Percentiles rank a stretch among this genome's conserved stretches.
These are phyloP conservation scores for Aselliscus stoliczkanus DNA, from an alignment of 2,797 vertebrate genomes.

Conservation along the genomic window DNA sequence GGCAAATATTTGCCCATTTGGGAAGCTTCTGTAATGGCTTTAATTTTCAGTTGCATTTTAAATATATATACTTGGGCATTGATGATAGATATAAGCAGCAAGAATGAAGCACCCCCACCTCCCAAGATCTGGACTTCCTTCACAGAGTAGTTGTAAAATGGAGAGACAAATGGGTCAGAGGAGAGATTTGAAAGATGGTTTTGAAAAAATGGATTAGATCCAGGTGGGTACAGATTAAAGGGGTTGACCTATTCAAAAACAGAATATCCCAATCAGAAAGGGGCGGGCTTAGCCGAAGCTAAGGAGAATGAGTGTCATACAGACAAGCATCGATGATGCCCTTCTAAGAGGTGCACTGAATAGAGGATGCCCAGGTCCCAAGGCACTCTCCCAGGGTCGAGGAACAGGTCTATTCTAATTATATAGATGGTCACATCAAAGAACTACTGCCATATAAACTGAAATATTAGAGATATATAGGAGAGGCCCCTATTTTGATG, in stretches of 20 bases:
- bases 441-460: background rate
- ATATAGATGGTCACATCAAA: background rate
- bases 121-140: background rate
- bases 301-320: background rate
- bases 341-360: background rate
- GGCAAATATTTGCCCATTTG: constrained; percentile 82
- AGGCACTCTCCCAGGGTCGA: background rate
- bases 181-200: background rate
- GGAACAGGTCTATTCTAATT: background rate
- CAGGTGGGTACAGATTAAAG: background rate
- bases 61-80: constrained; percentile 53
- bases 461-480: background rate
- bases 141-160: background rate
- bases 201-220: background rate
- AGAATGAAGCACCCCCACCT: background rate
- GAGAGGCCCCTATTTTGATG: background rate
- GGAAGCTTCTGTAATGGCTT: constrained; percentile 77
- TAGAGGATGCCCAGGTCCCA: background rate
- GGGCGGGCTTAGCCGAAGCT: background rate
- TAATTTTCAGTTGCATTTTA: constrained; percentile 60
- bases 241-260: background rate
- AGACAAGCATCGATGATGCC: background rate
- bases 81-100: background rate
- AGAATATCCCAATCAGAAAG: background rate
- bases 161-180: background rate